phyloP scores from a whole-genome alignment of 1,140 invertebrate genomes.

The Apocrypta bakeri region DNA sequence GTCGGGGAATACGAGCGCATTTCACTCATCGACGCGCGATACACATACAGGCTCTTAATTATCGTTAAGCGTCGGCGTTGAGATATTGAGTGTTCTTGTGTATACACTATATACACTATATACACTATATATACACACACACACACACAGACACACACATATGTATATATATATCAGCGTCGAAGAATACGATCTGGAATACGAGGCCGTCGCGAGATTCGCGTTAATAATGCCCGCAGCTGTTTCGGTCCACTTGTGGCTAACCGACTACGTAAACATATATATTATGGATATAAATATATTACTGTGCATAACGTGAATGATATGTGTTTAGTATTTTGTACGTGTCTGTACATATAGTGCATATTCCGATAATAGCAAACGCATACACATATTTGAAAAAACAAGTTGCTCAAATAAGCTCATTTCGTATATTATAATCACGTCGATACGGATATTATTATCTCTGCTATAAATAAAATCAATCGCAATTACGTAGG shows the following conservation, averaged over 20 bases:
- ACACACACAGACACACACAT: not conserved
- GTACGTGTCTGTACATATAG: constrained; percentile 37
- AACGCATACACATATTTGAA: not conserved
- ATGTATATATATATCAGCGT: not conserved
- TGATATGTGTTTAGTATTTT: constrained; percentile 58
- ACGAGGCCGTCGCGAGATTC: not conserved
- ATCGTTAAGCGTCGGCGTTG: not conserved
- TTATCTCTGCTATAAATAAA: not conserved
- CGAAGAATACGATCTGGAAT: not conserved
- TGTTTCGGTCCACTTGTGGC: constrained; percentile 63
- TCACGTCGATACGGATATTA: not conserved
- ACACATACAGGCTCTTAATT: not conserved
- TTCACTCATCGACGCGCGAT: not conserved
- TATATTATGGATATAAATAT: not conserved
- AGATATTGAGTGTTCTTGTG: not conserved
- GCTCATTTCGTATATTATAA: too few species aligned
- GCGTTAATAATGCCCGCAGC: constrained; percentile 39
- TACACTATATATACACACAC: too few species aligned
- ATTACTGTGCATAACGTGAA: constrained; percentile 46
- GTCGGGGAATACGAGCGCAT: not conserved
- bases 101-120: not conserved
- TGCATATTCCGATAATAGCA: not conserved
- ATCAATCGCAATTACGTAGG: constrained; percentile 10
- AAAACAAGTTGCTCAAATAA: too few species aligned
- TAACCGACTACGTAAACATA: not conserved